phyloP scores from a whole-genome alignment of 2,888 invertebrate genomes.

The Leptopilina syphax region DNA sequence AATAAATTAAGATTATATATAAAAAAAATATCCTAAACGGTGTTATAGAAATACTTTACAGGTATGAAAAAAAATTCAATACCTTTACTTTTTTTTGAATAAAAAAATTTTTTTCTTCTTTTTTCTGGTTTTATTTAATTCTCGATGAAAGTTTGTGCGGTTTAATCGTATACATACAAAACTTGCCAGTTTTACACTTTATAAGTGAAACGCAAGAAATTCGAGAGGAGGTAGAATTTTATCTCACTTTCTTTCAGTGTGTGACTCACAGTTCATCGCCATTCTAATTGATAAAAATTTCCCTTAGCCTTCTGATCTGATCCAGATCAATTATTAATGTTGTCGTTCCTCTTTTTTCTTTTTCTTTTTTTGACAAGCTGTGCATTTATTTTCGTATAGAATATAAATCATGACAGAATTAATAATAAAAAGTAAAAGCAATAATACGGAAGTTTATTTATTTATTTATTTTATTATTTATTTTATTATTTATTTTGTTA shows the following conservation, averaged over 20 bases:
- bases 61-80: neutral
- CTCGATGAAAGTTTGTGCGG: neutral
- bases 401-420: too few relatives aligned
- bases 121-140: neutral
- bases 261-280: constrained; percentile 26
- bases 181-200: constrained; percentile 1
- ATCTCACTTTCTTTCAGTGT: constrained; percentile 19
- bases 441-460: too few relatives aligned
- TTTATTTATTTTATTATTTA: too few relatives aligned
- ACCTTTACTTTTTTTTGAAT: neutral
- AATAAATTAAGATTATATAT: too few relatives aligned
- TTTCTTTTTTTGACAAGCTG: neutral
- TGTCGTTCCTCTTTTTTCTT: neutral
- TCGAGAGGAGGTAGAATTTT: constrained; percentile 11
- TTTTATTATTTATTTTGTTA: too few relatives aligned
- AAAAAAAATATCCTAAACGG: too few relatives aligned
- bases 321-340: neutral
- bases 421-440: too few relatives aligned
- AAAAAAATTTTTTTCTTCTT: neutral
- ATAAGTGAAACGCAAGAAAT: constrained; percentile 14
- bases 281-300: constrained; percentile 30
- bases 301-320: neutral
- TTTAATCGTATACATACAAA: neutral
- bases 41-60: neutral
- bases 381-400: too few relatives aligned